Conservation (phyloP, 2,113 vertebrate species). For the Fregata magnificens region DNA sequence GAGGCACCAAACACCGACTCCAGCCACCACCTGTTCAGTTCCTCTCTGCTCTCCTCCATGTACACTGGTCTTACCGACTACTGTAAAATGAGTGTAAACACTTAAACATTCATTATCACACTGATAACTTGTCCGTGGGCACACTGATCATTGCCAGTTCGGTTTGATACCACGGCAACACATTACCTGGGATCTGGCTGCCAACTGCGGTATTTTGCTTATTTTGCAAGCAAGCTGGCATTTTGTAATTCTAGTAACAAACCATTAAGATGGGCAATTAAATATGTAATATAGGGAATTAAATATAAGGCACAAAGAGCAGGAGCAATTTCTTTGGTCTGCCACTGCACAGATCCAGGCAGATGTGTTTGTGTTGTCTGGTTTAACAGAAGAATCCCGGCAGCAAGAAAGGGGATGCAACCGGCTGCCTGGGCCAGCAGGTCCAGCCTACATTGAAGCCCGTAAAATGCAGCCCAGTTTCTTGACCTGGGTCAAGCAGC, state of each 20-base stretch:
- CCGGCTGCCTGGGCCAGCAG: neutral
- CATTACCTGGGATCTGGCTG: neutral
- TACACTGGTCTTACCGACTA: accelerated
- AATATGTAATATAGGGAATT: neutral
- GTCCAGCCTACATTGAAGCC: neutral
- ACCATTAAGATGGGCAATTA: neutral
- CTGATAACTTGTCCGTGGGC: neutral
- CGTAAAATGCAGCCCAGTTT: neutral
- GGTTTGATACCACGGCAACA: neutral
- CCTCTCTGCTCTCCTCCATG: neutral
- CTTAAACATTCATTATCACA: neutral
- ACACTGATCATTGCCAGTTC: accelerated
- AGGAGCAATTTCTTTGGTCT: neutral
- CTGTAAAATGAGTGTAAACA: neutral
- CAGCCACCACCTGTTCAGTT: neutral
- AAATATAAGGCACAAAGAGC: neutral
- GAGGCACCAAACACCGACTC: accelerated
- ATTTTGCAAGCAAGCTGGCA: neutral
- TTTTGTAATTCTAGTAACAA: neutral
- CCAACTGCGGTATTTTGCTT: neutral
- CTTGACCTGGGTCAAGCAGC: neutral
- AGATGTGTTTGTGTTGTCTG: neutral
- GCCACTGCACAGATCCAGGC: neutral
- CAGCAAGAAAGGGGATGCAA: neutral
- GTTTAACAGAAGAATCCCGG: neutral